Conservation (phyloP, 2,113 vertebrate genomes). For the Centrocercus urophasianus region DNA sequence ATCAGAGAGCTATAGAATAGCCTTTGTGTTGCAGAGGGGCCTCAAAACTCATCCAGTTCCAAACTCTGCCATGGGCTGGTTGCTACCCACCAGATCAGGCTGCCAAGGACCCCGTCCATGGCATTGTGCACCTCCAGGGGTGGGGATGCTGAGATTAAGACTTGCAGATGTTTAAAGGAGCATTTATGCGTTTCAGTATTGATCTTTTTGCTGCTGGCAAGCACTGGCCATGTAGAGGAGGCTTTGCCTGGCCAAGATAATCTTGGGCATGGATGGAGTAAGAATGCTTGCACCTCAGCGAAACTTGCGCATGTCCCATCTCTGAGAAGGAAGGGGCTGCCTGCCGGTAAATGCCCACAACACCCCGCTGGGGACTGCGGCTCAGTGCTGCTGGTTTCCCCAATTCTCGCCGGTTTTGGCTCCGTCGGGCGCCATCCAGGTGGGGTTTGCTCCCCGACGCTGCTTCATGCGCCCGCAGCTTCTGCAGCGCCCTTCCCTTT, state of each 20-base stretch:
- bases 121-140: too few species aligned
- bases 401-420: neutral
- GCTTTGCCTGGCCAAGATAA: neutral
- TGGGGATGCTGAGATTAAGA: too few species aligned
- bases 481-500: neutral
- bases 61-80: too few species aligned
- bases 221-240: rapidly evolving
- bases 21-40: too few species aligned
- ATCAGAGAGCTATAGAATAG: too few species aligned
- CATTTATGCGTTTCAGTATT: neutral
- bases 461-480: neutral
- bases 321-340: neutral
- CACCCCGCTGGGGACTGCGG: rapidly evolving
- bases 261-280: rapidly evolving
- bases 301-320: neutral
- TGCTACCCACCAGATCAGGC: too few species aligned
- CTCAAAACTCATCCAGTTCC: too few species aligned
- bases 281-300: neutral
- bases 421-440: neutral
- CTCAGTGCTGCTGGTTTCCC: neutral
- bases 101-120: too few species aligned
- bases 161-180: neutral
- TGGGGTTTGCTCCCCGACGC: neutral
- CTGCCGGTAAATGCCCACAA: neutral
- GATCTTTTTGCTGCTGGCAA: neutral